Evolutionary conservation across 92 coral and sea anemone genomes (phyloP), one percentile per base, ranked within the genome.

Genomic region (Parazoanthus darwini): DNA sequence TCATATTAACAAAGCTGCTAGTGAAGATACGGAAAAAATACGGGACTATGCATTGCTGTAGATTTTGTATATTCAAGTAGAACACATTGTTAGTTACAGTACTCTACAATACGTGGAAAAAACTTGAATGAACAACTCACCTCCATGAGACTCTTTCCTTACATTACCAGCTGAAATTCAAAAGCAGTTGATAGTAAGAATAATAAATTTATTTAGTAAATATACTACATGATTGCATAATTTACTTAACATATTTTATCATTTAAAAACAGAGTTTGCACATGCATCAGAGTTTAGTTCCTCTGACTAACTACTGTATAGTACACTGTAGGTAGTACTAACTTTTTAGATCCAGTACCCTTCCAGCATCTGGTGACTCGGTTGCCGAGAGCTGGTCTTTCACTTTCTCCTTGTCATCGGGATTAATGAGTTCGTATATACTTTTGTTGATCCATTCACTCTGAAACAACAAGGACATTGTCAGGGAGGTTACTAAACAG

Each of bases 341-440:
- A 97, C 99, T 95, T 89, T 97, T 97, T 6, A 97, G 88, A 84
- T 97, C 99, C 65, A 97, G 88, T 25, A 97, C 98, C 82, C 99
- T 91, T 33, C 99, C 99, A 35, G 99, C 96, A 92, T 97, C 99
- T 11, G 98, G 96, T 6, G 99, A 96, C 63, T 97, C 98, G 10
- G 95, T 90, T 20, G 98, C 89, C 11, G 94, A 91, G 36, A 97
- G 92, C 83, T 97, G 99, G 35, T 97, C 99, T 87, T 91, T 88
- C 48, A 97, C 94, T 88, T 97, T 97, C 48, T 97, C 98, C 85
- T 92, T 90, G 74, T 97, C 99, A 56, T 97, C 99, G 23, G 94
- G 95, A 78, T 97, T 97, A 81, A 97, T 92, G 16, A 97, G 90
- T 58, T 97, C 98, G 91, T 82, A 97, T 29, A 97, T 90, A 37